These are phyloP conservation scores for Phyto melanocephala DNA, from an alignment of 2,888 invertebrate genomes.

Conservation along the genomic window DNA sequence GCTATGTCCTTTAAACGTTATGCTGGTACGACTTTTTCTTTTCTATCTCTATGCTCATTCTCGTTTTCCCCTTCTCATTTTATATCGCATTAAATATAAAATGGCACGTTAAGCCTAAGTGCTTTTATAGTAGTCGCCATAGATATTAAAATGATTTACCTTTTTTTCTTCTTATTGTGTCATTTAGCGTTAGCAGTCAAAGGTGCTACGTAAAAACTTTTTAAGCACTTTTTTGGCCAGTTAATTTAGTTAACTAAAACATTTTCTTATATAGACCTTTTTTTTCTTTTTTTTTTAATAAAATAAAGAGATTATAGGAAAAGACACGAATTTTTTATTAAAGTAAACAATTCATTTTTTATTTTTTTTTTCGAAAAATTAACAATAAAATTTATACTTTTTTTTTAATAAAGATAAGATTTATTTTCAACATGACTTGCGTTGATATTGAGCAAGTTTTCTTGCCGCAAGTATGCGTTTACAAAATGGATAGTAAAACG, in stretches of 20 bases:
- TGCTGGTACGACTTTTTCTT: background rate
- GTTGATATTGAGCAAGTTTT: too few species aligned
- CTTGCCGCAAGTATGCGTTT: too few species aligned
- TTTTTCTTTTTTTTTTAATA: background rate
- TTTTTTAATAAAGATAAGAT: background rate
- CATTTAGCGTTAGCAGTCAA: constrained; percentile 27
- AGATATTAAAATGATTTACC: constrained; percentile 32
- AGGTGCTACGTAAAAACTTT: constrained; percentile 50
- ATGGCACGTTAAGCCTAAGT: constrained; percentile 13
- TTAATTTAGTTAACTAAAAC: too few species aligned
- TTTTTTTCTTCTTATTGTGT: constrained; percentile 22
- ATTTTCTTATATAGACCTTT: too few species aligned
- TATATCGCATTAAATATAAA: background rate
- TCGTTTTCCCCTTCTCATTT: background rate
- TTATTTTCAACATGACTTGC: too few species aligned
- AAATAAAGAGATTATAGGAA: background rate
- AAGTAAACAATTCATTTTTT: background rate
- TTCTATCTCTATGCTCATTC: background rate
- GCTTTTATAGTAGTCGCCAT: constrained; percentile 21
- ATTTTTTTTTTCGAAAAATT: background rate
- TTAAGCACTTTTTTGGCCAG: constrained; percentile 44
- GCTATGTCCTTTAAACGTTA: background rate
- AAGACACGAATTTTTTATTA: background rate
- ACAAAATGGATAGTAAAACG: too few species aligned
- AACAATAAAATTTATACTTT: background rate